Evolutionary conservation across 2,888 invertebrate genomes (phyloP).

Genomic region (Uropetala carovei): DNA sequence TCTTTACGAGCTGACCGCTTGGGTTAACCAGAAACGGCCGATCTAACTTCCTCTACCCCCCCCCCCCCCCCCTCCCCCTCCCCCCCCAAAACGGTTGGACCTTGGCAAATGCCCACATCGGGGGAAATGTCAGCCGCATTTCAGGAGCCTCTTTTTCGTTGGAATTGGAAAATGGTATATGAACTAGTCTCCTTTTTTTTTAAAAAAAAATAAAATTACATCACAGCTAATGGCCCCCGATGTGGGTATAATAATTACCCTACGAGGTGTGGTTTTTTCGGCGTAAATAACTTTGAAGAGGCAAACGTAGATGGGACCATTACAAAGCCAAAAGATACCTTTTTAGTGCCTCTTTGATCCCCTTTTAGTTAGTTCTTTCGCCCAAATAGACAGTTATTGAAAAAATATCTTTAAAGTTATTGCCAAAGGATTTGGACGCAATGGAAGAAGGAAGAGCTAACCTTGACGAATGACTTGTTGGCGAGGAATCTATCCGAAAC

Average conservation of each 20-base stretch:
- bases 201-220: not conserved
- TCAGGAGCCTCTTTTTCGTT: not conserved
- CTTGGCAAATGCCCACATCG: constrained; percentile 10
- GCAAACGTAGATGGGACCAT: not conserved
- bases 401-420: not conserved
- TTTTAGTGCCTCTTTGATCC: not conserved
- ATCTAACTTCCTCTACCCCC: not conserved
- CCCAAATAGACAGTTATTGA: not conserved
- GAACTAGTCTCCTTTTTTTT: not conserved
- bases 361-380: not conserved
- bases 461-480: too few relatives aligned
- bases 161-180: constrained; percentile 18
- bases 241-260: not conserved
- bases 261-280: not conserved
- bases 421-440: not conserved
- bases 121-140: not conserved
- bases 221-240: not conserved
- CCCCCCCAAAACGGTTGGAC: not conserved
- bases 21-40: not conserved
- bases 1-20: constrained; percentile 8
- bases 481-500: too few relatives aligned
- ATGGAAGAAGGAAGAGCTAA: too few relatives aligned
- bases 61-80: too few relatives aligned
- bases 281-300: not conserved
- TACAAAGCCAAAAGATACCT: not conserved